Percentiles rank a stretch among this genome's conserved stretches.
Conservation (phyloP, 2,797 vertebrate species). For the Lacerta agilis region DNA sequence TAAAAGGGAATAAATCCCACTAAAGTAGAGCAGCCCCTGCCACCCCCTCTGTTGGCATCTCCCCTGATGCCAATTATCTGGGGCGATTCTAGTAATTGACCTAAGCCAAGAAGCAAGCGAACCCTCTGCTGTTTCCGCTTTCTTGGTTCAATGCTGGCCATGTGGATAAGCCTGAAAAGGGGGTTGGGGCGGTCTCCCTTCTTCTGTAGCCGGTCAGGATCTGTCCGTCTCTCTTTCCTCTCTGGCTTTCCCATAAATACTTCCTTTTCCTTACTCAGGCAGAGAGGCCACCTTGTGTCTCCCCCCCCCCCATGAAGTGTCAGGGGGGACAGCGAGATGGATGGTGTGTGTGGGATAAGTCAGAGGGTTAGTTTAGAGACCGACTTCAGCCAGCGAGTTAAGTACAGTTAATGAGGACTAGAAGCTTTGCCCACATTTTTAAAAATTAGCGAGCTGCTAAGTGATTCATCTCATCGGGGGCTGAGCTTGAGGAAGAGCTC, state of each 20-base stretch:
- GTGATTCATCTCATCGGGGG: slow-evolving; percentile 52
- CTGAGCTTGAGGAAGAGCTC: accelerated
- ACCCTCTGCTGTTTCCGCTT: too few relatives aligned
- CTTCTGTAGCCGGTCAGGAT: not conserved
- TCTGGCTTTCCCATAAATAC: not conserved
- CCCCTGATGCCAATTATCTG: not conserved
- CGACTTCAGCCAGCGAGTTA: not conserved
- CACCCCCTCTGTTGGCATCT: too few relatives aligned
- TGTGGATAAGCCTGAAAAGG: too few relatives aligned
- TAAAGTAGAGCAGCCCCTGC: not conserved
- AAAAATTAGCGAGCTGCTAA: not conserved
- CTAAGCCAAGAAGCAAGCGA: not conserved
- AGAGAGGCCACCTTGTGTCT: slow-evolving; percentile 12
- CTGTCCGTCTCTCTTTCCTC: not conserved
- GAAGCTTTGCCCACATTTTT: not conserved
- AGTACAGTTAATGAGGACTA: not conserved
- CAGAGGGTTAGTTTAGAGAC: not conserved
- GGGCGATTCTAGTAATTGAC: not conserved
- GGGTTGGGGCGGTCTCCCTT: too few relatives aligned
- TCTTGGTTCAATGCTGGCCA: not conserved
- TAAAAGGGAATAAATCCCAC: slow-evolving; percentile 56
- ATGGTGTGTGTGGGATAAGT: too few relatives aligned
- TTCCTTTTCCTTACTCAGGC: slow-evolving; percentile 13
- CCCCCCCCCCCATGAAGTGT: not conserved
- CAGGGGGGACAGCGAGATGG: not conserved